Base-by-base conservation (phyloP, 2,113 vertebrate genomes). In the Cercopithecus mona region DNA sequence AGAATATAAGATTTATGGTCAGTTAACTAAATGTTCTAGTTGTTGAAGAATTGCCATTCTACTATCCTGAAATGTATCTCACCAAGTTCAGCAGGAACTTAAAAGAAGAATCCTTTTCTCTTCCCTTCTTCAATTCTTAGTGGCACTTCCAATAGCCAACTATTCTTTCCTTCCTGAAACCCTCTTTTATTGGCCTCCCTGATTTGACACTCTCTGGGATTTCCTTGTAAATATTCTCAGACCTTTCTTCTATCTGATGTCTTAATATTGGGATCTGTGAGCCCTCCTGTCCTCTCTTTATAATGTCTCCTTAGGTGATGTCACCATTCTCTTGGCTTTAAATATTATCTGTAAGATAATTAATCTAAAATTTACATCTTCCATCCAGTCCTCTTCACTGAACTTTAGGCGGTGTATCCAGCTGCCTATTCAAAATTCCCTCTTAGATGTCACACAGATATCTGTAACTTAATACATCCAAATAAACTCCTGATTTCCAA, bases 291-390 rank as follows among this genome's bases (percentile, higher is more conserved):
- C 83, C 35, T 79, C 27, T 91, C 57, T 61, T 80, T 72, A 40
- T 25, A 57, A 68, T 22, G 4, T 50, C 43, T 92, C 75, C 16
- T 16, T 35, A 45, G 68, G 14, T 79, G n/a, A 92, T 48, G 23
- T 90, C 10, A 45, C 45, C 7, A 10, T 68, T 87, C 9, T 90
- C 38, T 73, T 89, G 16, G 5, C 70, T 90, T 93, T 96, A 79
- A 87, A 78, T 50, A 87, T 23, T 73, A 50, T 68, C 45, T 76
- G 79, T 83, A 57, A 72, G 50, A 12, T 80, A 52, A 75, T 38
- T 38, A 86, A 38, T 66, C 73, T 94, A 88, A 95, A 83, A 83
- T 79, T 52, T 79, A 83, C 10, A 8, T 79, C n/a, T 92, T 23
- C 30, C 78, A 23, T 8, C 32, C 35, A 83, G 6, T 73, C 80